A percentile compares a stretch with the other conserved stretches of the same genome.
These are phyloP conservation scores for Keiferia lycopersicella DNA, from an alignment of 2,888 invertebrate genomes.

Conservation along the genomic window DNA sequence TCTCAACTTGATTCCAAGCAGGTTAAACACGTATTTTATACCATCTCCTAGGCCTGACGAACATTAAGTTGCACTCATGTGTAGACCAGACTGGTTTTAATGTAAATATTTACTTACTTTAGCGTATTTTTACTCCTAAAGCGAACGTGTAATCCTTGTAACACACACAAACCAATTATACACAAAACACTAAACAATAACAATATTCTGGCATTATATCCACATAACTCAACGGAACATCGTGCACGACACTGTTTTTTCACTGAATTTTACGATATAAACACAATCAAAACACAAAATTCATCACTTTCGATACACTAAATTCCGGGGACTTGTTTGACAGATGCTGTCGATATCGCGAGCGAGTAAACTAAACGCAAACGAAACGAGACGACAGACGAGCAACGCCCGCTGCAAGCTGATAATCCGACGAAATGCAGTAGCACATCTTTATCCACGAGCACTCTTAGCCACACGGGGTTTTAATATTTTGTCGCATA, in stretches of 20 bases:
- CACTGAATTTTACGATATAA: conserved; percentile 48
- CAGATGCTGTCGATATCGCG: conserved; percentile 69
- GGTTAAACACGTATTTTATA: not conserved
- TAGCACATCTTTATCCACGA: not conserved
- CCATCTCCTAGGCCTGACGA: not conserved
- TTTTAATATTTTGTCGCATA: not conserved
- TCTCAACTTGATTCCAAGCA: not conserved
- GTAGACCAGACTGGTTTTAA: conserved; percentile 30
- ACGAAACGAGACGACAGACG: conserved; percentile 44
- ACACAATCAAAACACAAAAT: conserved; percentile 52
- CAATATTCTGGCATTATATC: conserved; percentile 68
- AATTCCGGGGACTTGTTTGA: conserved; percentile 59
- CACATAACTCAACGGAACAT: conserved; percentile 54
- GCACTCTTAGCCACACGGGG: too few species aligned
- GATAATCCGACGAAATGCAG: conserved; percentile 5
- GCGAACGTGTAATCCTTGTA: conserved; percentile 59
- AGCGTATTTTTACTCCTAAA: conserved; percentile 67
- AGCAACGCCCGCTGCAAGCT: conserved; percentile 46
- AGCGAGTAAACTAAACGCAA: conserved; percentile 60
- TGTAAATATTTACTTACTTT: conserved; percentile 76
- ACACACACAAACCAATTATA: conserved; percentile 53
- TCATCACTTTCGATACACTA: conserved; percentile 47
- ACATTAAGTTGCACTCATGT: not conserved
- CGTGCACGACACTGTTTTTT: conserved; percentile 50
- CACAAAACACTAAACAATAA: conserved; percentile 66